Evolutionary conservation across 2,113 vertebrate species (phyloP), one percentile per base, ranked within the genome.

Genomic region (Phrynocephalus versicolor): DNA sequence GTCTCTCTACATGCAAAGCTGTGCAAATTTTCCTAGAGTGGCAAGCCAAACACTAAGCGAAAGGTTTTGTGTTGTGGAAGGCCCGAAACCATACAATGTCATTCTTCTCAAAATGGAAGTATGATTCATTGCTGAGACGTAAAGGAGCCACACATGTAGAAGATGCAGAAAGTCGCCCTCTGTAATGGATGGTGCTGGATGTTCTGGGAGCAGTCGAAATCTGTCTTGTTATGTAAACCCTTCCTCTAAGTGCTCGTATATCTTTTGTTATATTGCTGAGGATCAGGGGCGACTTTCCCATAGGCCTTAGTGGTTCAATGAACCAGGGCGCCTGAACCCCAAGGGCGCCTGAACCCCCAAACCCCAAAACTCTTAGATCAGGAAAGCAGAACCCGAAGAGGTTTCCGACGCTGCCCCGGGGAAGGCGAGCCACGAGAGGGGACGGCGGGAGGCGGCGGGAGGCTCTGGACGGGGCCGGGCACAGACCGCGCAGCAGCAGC

Each of bases 151-250:
- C 70, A 74, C 45, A 58, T 72, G 35, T 67, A 45, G 69, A 83
- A 73, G 86, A 84, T 84, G 86, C 35, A 80, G 74, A 79, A 83
- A 70, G 76, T 79, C 81, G 74, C 76, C 86, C 57, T 73, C 81
- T 41, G 27, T 83, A 79, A 88, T 65, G n/a, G 86, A 88, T 79
- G 70, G 55, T 84, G 69, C n/a, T 55, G 70, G 69, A 84, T 88
- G 58, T 84, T 84, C 33, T 39, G 77, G 76, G 81, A 84, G 77
- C 81, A 74, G 79, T 72, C 79, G 62, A 41, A 79, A 88, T 88
- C 60, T 27, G 30, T 84, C 81, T 58, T 84, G 41, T 88, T 80
- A 60, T 88, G 67, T 84, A 88, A 88, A 74, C 86, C 81, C 60
- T 79, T 84, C 60, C n/a, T 55, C 81, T 84, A 79, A 79, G 69